Percentiles rank a stretch among this genome's conserved stretches.
These are phyloP conservation scores for Tillus elongatus DNA, from an alignment of 2,888 invertebrate species.

Conservation along the genomic window DNA sequence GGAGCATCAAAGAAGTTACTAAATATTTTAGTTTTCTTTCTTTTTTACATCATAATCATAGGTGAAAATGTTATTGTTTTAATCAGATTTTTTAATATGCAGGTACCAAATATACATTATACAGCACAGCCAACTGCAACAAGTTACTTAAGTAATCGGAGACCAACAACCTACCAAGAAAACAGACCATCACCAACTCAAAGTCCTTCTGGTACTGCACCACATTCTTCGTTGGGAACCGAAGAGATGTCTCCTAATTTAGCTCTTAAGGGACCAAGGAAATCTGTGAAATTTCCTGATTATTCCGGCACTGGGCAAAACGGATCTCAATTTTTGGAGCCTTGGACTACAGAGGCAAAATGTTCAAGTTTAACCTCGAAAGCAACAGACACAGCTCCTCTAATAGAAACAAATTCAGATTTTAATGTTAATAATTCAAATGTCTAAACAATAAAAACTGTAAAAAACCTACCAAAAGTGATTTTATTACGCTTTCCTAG, in stretches of 20 bases:
- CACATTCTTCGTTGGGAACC: slow-evolving; percentile 39
- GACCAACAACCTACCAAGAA: slow-evolving; percentile 44
- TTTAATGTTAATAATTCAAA: no score
- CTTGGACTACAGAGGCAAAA: slow-evolving; percentile 36
- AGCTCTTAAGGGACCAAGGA: slow-evolving; percentile 46
- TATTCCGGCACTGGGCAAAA: slow-evolving; percentile 26
- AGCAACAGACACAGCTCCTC: slow-evolving; percentile 33
- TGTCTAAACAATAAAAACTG: no score
- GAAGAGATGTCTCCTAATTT: slow-evolving; percentile 42
- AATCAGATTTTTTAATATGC: slow-evolving; percentile 18
- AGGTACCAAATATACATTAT: slow-evolving; percentile 49
- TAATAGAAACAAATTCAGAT: slow-evolving; percentile 24
- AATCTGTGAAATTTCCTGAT: slow-evolving; percentile 65
- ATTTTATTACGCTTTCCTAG: no score
- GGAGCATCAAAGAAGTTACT: no score
- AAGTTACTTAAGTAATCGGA: slow-evolving; percentile 44
- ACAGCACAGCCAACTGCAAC: slow-evolving; percentile 47
- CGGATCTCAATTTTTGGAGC: slow-evolving; percentile 33
- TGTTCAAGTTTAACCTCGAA: no score
- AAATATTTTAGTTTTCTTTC: no score
- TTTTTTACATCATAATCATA: no score
- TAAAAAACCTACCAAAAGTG: no score
- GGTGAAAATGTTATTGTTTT: no score
- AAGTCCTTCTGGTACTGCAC: slow-evolving; percentile 40
- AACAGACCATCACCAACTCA: slow-evolving; percentile 47